Conservation (phyloP, 1,140 invertebrate genomes). For the Camponotus vicinus region DNA sequence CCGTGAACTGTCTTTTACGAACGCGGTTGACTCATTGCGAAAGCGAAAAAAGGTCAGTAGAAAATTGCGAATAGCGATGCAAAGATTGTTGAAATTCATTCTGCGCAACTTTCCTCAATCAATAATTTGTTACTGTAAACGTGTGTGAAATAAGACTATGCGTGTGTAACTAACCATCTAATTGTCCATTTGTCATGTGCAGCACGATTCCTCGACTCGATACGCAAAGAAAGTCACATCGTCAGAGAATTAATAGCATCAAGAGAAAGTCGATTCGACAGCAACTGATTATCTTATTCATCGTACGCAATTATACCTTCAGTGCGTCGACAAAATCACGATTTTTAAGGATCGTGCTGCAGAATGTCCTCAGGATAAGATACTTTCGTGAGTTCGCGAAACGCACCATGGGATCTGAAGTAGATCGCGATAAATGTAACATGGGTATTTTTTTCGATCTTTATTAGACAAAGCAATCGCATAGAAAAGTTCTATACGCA, state of each 20-base stretch:
- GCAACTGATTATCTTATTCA: conserved; percentile 34
- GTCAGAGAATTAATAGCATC: conserved; percentile 35
- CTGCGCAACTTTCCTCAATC: conserved; percentile 1
- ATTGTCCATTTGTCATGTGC: conserved; percentile 40
- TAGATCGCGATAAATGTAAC: conserved; percentile 40
- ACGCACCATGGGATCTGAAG: neutral
- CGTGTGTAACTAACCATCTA: conserved; percentile 9
- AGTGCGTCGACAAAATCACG: neutral
- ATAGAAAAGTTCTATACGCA: conserved; percentile 28
- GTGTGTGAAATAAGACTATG: neutral
- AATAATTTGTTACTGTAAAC: conserved; percentile 12
- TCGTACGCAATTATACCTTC: conserved; percentile 6
- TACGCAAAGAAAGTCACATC: conserved; percentile 46
- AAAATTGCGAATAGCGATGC: neutral
- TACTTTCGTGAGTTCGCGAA: conserved; percentile 2
- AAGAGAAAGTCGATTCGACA: conserved; percentile 54
- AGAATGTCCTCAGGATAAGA: neutral
- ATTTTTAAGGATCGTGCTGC: conserved; percentile 34
- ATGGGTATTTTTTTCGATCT: conserved; percentile 52
- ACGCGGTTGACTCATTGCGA: neutral
- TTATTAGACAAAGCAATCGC: conserved; percentile 47
- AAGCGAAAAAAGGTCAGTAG: neutral
- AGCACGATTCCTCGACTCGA: conserved; percentile 33
- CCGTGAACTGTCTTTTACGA: neutral
- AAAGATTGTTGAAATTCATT: conserved; percentile 19